These are phyloP conservation scores for Trichechus manatus DNA, from an alignment of 2,113 vertebrate genomes.

Conservation along the genomic window DNA sequence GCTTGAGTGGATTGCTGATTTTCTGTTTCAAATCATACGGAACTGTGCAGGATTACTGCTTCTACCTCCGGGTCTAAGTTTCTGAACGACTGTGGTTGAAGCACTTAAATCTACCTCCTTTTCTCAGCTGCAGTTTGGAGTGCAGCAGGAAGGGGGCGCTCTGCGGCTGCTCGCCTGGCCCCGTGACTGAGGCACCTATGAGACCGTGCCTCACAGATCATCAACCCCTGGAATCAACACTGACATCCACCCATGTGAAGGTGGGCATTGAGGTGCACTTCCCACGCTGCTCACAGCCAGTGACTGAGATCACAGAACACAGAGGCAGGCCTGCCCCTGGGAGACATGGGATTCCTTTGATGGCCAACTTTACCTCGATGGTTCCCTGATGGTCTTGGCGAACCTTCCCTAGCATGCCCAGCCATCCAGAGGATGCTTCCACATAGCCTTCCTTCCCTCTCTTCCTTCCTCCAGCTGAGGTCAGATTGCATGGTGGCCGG, in stretches of 20 bases:
- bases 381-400: neutral
- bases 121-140: neutral
- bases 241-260: neutral
- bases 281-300: neutral
- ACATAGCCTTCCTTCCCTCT: neutral
- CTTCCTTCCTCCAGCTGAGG: neutral
- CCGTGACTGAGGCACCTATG: neutral
- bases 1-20: neutral
- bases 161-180: too few species aligned
- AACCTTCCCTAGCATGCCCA: neutral
- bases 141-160: neutral
- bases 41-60: neutral
- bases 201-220: neutral
- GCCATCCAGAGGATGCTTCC: neutral
- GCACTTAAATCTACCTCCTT: neutral
- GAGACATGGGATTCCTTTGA: neutral
- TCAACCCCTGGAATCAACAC: neutral
- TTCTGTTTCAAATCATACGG: neutral
- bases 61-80: neutral
- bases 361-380: neutral
- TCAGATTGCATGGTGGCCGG: neutral
- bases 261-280: neutral
- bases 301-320: neutral
- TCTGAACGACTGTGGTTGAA: neutral
- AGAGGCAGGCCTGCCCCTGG: neutral